These are phyloP conservation scores for Coptodon bakossiorum DNA, from an alignment of 2,113 vertebrate species.

Conservation along the genomic window DNA sequence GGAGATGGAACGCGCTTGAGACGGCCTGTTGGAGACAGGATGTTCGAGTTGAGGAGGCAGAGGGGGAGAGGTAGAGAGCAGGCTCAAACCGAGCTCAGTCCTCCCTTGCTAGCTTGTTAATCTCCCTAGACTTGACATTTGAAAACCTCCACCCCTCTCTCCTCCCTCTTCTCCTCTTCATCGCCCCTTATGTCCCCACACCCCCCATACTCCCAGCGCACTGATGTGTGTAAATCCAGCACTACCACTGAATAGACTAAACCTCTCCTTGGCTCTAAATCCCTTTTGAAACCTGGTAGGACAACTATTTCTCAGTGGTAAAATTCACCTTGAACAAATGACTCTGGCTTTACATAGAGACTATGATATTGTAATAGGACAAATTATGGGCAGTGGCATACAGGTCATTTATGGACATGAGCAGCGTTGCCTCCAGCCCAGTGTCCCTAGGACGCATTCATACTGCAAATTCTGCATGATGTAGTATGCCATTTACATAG, in stretches of 20 bases:
- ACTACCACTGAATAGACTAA: constrained; percentile 32
- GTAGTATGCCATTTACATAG: not conserved
- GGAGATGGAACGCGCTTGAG: not conserved
- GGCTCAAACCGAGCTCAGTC: constrained; percentile 15
- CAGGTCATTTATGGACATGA: not conserved
- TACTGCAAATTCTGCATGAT: not conserved
- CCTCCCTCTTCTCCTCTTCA: not conserved
- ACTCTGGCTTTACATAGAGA: constrained; percentile 3
- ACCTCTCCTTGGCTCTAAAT: constrained; percentile 50
- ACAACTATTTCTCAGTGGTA: constrained; percentile 41
- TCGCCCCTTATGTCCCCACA: not conserved
- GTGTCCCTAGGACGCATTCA: not conserved
- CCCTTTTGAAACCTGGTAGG: constrained; percentile 42
- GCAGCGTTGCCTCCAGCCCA: not conserved
- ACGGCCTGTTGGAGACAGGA: not conserved
- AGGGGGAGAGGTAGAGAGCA: not conserved
- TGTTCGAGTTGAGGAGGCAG: not conserved
- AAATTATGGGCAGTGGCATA: constrained; percentile 10
- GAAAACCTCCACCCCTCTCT: constrained; percentile 38
- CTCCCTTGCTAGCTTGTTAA: constrained; percentile 50
- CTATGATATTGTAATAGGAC: not conserved
- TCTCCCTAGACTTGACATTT: constrained; percentile 66
- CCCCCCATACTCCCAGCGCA: constrained; percentile 7
- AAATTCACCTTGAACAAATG: constrained; percentile 48
- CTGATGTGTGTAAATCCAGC: constrained; percentile 49